phyloP scores from a whole-genome alignment of 2,113 vertebrate species.

The Anas platyrhynchos region DNA sequence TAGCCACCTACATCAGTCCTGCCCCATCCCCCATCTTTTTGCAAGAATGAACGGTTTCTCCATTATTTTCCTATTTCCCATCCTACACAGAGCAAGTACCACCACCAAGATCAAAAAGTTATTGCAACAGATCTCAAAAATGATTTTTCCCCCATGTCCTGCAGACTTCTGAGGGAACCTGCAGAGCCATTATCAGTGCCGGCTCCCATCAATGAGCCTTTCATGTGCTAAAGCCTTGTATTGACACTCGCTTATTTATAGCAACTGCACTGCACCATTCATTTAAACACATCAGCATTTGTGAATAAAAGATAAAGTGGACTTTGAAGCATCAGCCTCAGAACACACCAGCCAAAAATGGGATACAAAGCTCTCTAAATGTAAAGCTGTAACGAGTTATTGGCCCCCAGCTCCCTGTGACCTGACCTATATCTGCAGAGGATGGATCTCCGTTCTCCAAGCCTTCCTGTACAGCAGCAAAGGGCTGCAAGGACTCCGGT shows the following conservation, averaged over 20 bases:
- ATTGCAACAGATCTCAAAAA: neutral
- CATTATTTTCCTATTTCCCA: slow-evolving; percentile 13
- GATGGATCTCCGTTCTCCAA: neutral
- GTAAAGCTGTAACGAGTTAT: neutral
- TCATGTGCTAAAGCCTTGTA: slow-evolving; percentile 64
- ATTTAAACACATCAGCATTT: slow-evolving; percentile 65
- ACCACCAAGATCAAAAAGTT: slow-evolving; percentile 24
- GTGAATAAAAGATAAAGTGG: slow-evolving; percentile 61
- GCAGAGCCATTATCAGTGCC: slow-evolving; percentile 64
- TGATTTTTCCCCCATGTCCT: slow-evolving; percentile 28
- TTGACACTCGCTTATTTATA: slow-evolving; percentile 72
- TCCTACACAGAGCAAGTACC: neutral
- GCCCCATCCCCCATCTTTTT: neutral
- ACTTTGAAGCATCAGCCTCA: slow-evolving; percentile 41
- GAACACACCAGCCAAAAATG: neutral
- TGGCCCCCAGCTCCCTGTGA: neutral
- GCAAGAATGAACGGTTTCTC: slow-evolving; percentile 6
- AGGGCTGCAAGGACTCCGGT: neutral
- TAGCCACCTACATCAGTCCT: neutral
- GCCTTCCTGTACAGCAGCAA: neutral
- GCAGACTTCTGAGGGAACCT: slow-evolving; percentile 59
- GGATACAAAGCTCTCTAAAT: slow-evolving; percentile 4
- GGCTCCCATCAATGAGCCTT: slow-evolving; percentile 65
- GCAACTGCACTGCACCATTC: slow-evolving; percentile 61
- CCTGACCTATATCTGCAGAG: neutral